Evolutionary conservation across 2,113 vertebrate species (phyloP), one percentile per base, ranked within the genome.

Genomic region (Dendrocopos noguchii): DNA sequence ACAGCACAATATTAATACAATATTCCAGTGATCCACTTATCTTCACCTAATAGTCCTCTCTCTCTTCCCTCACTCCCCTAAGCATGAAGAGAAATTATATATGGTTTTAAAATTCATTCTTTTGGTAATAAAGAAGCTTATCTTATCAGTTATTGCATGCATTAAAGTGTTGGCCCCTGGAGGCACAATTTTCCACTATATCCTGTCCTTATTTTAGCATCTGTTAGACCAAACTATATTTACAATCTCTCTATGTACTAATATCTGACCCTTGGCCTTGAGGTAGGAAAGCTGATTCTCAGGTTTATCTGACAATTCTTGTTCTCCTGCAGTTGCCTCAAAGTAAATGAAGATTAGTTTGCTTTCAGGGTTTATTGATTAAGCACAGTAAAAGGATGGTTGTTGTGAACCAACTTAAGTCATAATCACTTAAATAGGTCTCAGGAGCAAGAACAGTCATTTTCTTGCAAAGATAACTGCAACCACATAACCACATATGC

Each of bases 291-390:
- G 82, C 82, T 89, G 87, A 94, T 92, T 44, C 70, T 28, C 70
- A 78, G 94, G 59, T 82, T 91, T 87, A 93, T 84, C 93, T 90
- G 85, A 52, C 36, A 3, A 86, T 47, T 93, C 87, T 16, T 47
- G 28, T 55, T 96, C 91, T 94, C 95, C 91, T 90, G 68, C 90
- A 75, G 95, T 87, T 96, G 84, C 90, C 79, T 87, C 79, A 89
- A 92, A 87, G 75, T 56, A 95, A 92, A 91, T 83, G 83, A 93
- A 95, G 90, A 92, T 93, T 78, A 95, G 85, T 87, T 92, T 88
- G 80, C 82, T 97, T 95, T 96, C 87, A 84, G 94, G 83, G 73
- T 93, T 96, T 97, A 97, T 97, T 96, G 97, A 97, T 97, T 97
- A 95, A 91, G 75, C 39, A 63, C 83, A 90, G 93, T 80, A 94